A percentile compares a stretch with the other conserved stretches of the same genome.
Conservation (phyloP, 1,140 invertebrate species). For the Idris sp. region DNA sequence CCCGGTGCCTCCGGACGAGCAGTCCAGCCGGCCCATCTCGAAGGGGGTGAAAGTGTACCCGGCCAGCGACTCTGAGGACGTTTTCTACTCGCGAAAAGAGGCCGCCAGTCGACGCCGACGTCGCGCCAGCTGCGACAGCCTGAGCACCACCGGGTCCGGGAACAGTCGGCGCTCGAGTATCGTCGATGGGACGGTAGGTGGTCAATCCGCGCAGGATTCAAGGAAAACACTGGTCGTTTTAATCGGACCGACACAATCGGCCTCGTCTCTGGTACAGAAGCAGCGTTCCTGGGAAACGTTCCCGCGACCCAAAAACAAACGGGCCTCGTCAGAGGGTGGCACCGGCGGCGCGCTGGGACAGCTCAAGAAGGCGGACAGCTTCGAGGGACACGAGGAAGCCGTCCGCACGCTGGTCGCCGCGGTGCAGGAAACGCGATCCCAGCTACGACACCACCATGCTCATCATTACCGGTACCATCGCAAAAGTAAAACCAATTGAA, state of each 20-base stretch:
- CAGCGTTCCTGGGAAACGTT: slow-evolving; percentile 84
- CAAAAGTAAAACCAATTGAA: slow-evolving; percentile 76
- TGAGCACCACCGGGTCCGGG: slow-evolving; percentile 75
- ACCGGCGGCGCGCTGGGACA: slow-evolving; percentile 67
- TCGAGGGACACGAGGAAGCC: slow-evolving; percentile 86
- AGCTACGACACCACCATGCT: slow-evolving; percentile 71
- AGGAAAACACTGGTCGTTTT: slow-evolving; percentile 78
- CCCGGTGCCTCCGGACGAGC: slow-evolving; percentile 72
- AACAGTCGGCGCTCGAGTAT: slow-evolving; percentile 78
- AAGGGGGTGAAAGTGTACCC: slow-evolving; percentile 79
- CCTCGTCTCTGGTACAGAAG: slow-evolving; percentile 79
- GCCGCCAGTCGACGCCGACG: slow-evolving; percentile 63
- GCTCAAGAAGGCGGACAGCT: slow-evolving; percentile 82
- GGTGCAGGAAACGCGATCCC: slow-evolving; percentile 82
- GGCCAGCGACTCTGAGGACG: slow-evolving; percentile 82
- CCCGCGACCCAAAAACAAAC: slow-evolving; percentile 79
- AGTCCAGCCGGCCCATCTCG: slow-evolving; percentile 37
- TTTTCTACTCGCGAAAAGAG: slow-evolving; percentile 77
- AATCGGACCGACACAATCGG: slow-evolving; percentile 75
- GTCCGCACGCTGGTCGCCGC: slow-evolving; percentile 84
- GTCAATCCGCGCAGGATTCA: slow-evolving; percentile 74
- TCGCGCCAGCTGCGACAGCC: slow-evolving; percentile 74
- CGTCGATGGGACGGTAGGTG: slow-evolving; percentile 63
- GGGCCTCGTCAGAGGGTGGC: slow-evolving; percentile 50
- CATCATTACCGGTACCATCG: slow-evolving; percentile 75